Percentiles rank a stretch among this genome's conserved stretches.
phyloP scores from a whole-genome alignment of 2,888 invertebrate species.

The Heliconius sara region DNA sequence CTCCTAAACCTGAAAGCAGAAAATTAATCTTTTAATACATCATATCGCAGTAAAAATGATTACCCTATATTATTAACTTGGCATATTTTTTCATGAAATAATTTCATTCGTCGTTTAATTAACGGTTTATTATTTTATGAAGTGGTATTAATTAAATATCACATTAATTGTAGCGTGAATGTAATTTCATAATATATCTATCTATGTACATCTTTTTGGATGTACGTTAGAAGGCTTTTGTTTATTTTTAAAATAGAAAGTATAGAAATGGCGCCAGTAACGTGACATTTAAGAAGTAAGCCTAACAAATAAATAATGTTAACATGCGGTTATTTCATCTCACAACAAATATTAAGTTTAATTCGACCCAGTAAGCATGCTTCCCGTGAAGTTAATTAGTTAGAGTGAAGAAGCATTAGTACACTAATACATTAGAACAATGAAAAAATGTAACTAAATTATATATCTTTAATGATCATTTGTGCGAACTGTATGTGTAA shows the following conservation, averaged over 20 bases:
- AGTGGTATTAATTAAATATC: conserved; percentile 10
- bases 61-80: not conserved
- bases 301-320: conserved; percentile 15
- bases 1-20: conserved; percentile 53
- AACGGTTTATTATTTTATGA: not conserved
- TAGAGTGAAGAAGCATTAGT: conserved; percentile 68
- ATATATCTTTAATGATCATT: not conserved
- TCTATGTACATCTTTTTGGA: not conserved
- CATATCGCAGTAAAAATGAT: not conserved
- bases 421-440: conserved; percentile 41
- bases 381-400: conserved; percentile 57
- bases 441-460: conserved; percentile 54
- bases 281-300: not conserved
- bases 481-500: not conserved
- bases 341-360: conserved; percentile 82
- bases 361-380: conserved; percentile 63
- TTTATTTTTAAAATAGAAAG: not conserved
- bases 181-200: not conserved
- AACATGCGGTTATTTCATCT: conserved; percentile 62
- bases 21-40: not conserved
- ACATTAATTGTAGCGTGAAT: not conserved
- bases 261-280: conserved; percentile 23
- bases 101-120: not conserved
- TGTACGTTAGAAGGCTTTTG: not conserved
- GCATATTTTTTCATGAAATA: not conserved